Evolutionary conservation across 2,113 vertebrate genomes (phyloP).

Genomic region (Psittacara wagleri): DNA sequence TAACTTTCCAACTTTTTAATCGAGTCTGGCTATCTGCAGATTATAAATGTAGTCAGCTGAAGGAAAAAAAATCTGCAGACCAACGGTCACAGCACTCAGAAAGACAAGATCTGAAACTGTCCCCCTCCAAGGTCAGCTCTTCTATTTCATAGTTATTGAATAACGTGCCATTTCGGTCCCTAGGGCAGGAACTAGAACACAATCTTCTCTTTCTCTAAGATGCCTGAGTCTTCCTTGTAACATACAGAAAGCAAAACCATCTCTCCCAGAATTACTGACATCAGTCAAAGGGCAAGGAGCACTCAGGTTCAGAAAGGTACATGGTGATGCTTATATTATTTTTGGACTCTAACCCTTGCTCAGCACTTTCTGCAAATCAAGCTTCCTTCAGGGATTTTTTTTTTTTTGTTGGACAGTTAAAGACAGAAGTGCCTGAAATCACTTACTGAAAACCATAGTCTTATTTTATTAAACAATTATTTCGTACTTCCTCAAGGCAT

Average conservation of each 20-base stretch:
- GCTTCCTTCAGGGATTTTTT: neutral
- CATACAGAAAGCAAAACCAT: neutral
- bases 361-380: neutral
- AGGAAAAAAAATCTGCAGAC: neutral
- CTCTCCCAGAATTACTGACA: neutral
- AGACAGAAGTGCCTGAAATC: neutral
- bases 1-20: neutral
- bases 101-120: rapidly evolving
- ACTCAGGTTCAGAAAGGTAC: neutral
- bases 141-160: neutral
- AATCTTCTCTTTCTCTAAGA: neutral
- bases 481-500: neutral
- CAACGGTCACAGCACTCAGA: neutral
- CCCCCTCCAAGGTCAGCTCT: neutral
- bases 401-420: slow-evolving; percentile 1
- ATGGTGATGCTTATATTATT: neutral
- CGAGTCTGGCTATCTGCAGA: neutral
- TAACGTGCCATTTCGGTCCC: neutral
- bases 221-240: neutral
- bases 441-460: slow-evolving; percentile 11
- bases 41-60: neutral
- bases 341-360: neutral
- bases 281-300: neutral
- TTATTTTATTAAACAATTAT: slow-evolving; percentile 41
- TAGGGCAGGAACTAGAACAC: neutral